Conservation (phyloP, 2,888 invertebrate species). For the Polyommatus icarus region DNA sequence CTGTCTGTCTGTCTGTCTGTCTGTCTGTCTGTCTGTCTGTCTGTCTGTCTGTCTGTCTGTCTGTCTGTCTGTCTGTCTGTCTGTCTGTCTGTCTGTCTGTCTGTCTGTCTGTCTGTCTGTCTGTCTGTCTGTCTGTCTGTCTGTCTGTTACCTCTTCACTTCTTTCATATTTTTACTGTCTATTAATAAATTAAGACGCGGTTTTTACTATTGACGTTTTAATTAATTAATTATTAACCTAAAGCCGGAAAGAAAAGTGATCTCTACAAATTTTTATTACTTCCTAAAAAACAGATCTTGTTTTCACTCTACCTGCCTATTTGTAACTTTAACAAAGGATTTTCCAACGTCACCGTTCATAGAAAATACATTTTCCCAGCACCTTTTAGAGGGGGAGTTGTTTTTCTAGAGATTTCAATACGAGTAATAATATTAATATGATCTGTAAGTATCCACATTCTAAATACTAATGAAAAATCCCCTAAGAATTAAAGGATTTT, state of each 20-base stretch:
- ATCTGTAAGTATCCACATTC: background rate
- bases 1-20: no score
- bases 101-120: no score
- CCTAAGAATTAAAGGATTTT: no score
- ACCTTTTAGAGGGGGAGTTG: conserved; percentile 3
- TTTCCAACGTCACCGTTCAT: conserved; percentile 2
- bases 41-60: no score
- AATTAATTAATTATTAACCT: background rate
- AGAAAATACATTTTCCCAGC: background rate
- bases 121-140: no score
- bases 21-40: no score
- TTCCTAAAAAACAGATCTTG: background rate
- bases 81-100: no score
- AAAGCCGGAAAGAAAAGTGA: background rate
- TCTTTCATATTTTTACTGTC: no score
- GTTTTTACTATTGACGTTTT: background rate
- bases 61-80: no score
- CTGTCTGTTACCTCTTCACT: no score
- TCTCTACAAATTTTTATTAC: background rate
- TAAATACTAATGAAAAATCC: no score
- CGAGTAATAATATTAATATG: background rate
- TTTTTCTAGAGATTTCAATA: conserved; percentile 23
- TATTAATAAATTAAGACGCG: no score
- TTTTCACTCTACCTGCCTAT: conserved; percentile 18
- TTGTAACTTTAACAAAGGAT: conserved; percentile 18